Conservation (phyloP, 2,113 vertebrate genomes). For the Phylloscopus whistleri region DNA sequence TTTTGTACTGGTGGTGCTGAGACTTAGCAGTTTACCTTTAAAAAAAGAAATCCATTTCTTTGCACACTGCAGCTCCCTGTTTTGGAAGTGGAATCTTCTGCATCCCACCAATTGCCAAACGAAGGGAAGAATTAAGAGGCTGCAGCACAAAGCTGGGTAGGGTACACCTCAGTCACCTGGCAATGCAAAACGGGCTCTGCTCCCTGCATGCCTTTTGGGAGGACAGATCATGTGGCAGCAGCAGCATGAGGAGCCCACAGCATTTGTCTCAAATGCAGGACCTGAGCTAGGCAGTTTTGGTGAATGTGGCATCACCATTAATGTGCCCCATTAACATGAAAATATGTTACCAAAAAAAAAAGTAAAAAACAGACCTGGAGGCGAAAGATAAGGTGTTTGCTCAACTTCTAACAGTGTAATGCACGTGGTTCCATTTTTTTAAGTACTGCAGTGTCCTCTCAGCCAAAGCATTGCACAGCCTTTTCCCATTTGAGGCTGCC, state of each 20-base stretch:
- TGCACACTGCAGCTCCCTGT: background rate
- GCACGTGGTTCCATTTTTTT: fast-evolving
- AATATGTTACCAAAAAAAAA: background rate
- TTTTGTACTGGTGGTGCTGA: background rate
- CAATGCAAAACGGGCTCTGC: fast-evolving
- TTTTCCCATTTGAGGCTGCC: background rate
- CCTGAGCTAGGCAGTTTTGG: background rate
- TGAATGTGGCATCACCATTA: background rate
- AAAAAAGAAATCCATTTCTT: background rate
- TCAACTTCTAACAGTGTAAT: background rate
- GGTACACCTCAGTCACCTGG: background rate
- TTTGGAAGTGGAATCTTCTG: slow-evolving; percentile 9
- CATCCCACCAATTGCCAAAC: background rate
- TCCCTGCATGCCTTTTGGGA: fast-evolving
- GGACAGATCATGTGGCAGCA: fast-evolving
- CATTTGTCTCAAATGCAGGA: background rate
- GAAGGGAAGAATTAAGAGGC: background rate
- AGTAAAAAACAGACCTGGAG: background rate
- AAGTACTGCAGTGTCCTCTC: background rate
- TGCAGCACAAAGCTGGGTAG: background rate
- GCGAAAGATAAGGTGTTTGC: background rate
- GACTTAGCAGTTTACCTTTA: background rate
- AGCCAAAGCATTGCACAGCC: background rate
- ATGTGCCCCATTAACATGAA: background rate
- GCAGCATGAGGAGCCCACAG: background rate